Evolutionary conservation across 30 jellyfish, hydroid and myxozoan species (phyloP), one percentile per base, ranked within the genome.

Genomic region (Mastigias papua): DNA sequence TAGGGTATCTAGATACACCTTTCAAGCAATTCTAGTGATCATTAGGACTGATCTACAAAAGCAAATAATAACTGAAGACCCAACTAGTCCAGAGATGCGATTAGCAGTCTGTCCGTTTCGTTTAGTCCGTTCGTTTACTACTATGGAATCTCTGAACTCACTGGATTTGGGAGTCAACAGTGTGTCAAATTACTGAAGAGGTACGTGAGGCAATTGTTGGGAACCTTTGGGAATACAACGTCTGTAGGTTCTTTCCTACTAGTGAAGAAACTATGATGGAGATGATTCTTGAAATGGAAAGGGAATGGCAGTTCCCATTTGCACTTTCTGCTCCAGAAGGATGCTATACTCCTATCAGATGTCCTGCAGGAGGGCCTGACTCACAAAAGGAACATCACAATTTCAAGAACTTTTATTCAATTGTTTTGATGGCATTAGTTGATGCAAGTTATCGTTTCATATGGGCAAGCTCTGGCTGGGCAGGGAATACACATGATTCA

Each of bases 401-500:
- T 35, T 83, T 83, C 42, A 83, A 81, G 60, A 70, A 70, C 30
- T 70, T 71, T 70, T 83, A 83, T 71, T 71, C 90, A 13, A 17
- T 73, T 8, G 48, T 73, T 27, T 68, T 85, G 25, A 70, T 85
- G 90, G 94, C 74, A 32, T 51, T 85, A 26, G 89, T 85, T 73
- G 94, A 85, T 85, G 94, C 89, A 27, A 71, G 58, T 22, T 85
- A 85, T 73, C 69, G 94, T 21, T 86, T 86, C 65, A 82, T 86
- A n/a, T 86, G 90, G 95, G 95, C 95, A 21, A 48, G 77, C n/a
- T 73, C 77, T 34, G 76, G 95, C 10, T 84, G 73, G 67, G 73
- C 95, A 34, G 84, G 90, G 8, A 86, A 86, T 54, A 86, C 90
- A 54, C 95, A 86, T 63, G 95, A 74, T 48, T 86, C 90, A 32